Evolutionary conservation across 2,797 vertebrate genomes (phyloP).

Genomic region (Erethizon dorsatum): DNA sequence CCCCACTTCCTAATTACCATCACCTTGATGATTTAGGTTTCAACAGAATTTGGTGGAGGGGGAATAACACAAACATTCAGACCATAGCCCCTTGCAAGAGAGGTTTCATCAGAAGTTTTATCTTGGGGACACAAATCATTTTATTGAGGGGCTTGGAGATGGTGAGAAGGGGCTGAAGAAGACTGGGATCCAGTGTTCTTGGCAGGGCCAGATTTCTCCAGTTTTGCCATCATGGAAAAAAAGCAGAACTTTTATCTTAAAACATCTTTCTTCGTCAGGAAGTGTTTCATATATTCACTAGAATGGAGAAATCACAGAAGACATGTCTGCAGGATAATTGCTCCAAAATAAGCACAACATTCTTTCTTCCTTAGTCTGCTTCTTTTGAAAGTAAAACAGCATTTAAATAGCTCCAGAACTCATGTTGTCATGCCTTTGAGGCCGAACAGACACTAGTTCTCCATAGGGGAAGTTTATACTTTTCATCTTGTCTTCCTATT

Average conservation of each 20-base stretch:
- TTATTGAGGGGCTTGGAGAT: not conserved
- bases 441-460: not conserved
- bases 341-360: slow-evolving; percentile 83
- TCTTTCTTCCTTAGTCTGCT: slow-evolving; percentile 85
- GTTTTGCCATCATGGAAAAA: not conserved
- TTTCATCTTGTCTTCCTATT: slow-evolving; percentile 58
- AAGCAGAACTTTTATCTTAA: slow-evolving; percentile 67
- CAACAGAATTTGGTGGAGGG: not conserved
- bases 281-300: not conserved
- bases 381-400: slow-evolving; percentile 77
- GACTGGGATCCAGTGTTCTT: not conserved
- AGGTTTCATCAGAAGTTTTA: slow-evolving; percentile 68
- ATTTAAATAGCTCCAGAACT: slow-evolving; percentile 16
- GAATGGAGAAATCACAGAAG: slow-evolving; percentile 50
- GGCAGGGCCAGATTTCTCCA: not conserved
- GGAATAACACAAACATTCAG: not conserved
- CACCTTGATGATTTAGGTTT: not conserved
- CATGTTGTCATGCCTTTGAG: not conserved
- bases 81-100: not conserved
- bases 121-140: not conserved
- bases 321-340: slow-evolving; percentile 65
- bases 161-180: not conserved
- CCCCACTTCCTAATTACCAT: not conserved
- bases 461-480: not conserved
- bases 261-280: slow-evolving; percentile 48